Percentiles rank a stretch among this genome's conserved stretches.
Evolutionary conservation across 2,888 invertebrate genomes (phyloP).

Genomic region (Junonia oenone): DNA sequence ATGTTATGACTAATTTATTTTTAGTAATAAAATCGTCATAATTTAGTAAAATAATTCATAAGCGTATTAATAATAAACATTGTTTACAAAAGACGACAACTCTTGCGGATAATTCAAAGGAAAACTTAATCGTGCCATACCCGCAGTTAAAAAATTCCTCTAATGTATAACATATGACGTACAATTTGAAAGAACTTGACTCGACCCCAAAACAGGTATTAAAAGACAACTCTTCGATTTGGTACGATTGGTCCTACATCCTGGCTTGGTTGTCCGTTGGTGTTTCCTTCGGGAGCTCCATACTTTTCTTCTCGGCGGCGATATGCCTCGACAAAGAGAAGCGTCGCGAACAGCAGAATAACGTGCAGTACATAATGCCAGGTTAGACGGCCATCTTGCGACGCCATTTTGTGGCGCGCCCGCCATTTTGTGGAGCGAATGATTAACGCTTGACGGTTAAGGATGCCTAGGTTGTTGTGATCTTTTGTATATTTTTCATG

Average conservation of each 20-base stretch:
- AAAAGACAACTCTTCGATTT: conserved; percentile 84
- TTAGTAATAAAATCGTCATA: too few species aligned
- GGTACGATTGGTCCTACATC: conserved; percentile 93
- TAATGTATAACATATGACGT: neutral
- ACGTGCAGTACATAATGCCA: conserved; percentile 94
- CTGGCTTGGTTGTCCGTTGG: conserved; percentile 90
- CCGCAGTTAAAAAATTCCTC: neutral
- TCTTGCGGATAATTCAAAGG: neutral
- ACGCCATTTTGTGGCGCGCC: conserved; percentile 44
- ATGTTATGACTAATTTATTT: too few species aligned
- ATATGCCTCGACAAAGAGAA: conserved; percentile 88
- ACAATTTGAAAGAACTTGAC: conserved; percentile 7
- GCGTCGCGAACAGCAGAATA: conserved; percentile 85
- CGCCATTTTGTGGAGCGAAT: conserved; percentile 32
- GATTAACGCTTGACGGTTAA: conserved; percentile 68
- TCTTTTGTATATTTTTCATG: conserved; percentile 23
- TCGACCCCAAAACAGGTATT: conserved; percentile 78
- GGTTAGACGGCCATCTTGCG: conserved; percentile 80
- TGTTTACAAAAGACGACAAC: neutral
- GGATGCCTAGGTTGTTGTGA: conserved; percentile 11
- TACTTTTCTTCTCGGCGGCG: conserved; percentile 89
- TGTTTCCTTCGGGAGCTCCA: conserved; percentile 85
- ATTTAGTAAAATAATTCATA: too few species aligned
- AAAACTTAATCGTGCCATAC: neutral
- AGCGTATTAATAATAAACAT: too few species aligned